These are phyloP conservation scores for Dromius quadrimaculatus DNA, from an alignment of 2,888 invertebrate genomes.

Conservation along the genomic window DNA sequence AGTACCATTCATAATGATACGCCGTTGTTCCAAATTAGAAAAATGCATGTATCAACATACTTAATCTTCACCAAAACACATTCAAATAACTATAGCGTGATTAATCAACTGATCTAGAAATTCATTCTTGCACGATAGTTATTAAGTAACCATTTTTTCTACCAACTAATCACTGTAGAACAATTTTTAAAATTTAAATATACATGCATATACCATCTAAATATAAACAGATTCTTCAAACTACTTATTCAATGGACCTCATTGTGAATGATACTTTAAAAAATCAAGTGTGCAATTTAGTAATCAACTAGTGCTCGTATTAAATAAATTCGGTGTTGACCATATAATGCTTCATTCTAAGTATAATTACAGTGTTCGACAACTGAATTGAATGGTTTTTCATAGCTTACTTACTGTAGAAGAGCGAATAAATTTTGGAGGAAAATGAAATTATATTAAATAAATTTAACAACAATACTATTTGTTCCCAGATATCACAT, in stretches of 20 bases:
- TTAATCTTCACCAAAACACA: not conserved
- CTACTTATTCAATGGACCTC: slow-evolving; percentile 8
- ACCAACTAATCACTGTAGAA: not conserved
- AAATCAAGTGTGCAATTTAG: slow-evolving; percentile 22
- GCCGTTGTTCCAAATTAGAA: not conserved
- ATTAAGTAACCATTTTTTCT: not conserved
- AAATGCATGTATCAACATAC: not conserved
- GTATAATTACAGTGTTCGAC: too few relatives aligned
- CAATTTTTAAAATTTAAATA: slow-evolving; percentile 2
- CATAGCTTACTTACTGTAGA: too few relatives aligned
- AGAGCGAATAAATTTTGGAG: too few relatives aligned
- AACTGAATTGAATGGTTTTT: too few relatives aligned
- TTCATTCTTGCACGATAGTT: not conserved
- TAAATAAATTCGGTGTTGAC: slow-evolving; percentile 16
- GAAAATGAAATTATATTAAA: too few relatives aligned
- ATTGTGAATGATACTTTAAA: slow-evolving; percentile 32
- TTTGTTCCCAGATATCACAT: too few relatives aligned
- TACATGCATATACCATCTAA: not conserved
- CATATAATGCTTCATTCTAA: slow-evolving; percentile 31
- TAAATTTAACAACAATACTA: too few relatives aligned
- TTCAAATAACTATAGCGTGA: not conserved
- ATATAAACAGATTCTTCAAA: not conserved
- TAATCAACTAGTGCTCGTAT: slow-evolving; percentile 18
- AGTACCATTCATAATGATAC: slow-evolving; percentile 18
- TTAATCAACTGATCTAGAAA: not conserved